phyloP scores from a whole-genome alignment of 2,113 vertebrate species.

The Argyrosomus japonicus region DNA sequence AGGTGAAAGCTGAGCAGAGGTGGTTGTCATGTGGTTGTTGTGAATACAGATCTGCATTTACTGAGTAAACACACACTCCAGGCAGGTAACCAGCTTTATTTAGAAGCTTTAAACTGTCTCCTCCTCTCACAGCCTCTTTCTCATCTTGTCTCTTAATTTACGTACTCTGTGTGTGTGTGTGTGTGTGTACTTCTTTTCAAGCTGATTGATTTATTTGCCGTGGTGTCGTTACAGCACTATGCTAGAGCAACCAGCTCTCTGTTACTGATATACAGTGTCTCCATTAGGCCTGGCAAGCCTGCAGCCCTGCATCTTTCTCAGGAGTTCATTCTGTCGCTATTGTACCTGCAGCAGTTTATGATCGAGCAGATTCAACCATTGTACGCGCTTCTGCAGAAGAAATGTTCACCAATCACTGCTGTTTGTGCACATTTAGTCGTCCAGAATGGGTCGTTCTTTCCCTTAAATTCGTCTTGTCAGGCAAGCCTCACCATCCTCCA shows the following conservation, averaged over 20 bases:
- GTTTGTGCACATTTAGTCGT: neutral
- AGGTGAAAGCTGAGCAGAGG: constrained; percentile 33
- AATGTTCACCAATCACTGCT: neutral
- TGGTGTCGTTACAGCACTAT: constrained; percentile 50
- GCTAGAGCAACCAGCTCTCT: constrained; percentile 40
- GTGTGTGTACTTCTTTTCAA: constrained; percentile 56
- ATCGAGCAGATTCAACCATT: neutral
- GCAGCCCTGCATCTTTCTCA: constrained; percentile 28
- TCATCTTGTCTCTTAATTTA: constrained; percentile 48
- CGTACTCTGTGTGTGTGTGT: constrained; percentile 49
- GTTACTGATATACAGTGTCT: constrained; percentile 57
- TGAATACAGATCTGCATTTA: constrained; percentile 5
- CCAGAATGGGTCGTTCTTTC: neutral
- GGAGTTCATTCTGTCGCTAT: neutral
- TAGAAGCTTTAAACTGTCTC: constrained; percentile 28
- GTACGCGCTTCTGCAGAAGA: neutral
- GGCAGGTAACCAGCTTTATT: constrained; percentile 35
- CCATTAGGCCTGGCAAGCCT: constrained; percentile 43
- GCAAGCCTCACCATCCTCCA: neutral
- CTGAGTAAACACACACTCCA: constrained; percentile 7
- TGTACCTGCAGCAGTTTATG: neutral
- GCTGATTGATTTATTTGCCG: constrained; percentile 71
- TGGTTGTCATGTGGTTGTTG: constrained; percentile 19
- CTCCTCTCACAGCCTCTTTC: constrained; percentile 20
- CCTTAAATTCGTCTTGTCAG: neutral